phyloP scores from a whole-genome alignment of 2,888 invertebrate genomes.

The Calephelis perditalis region DNA sequence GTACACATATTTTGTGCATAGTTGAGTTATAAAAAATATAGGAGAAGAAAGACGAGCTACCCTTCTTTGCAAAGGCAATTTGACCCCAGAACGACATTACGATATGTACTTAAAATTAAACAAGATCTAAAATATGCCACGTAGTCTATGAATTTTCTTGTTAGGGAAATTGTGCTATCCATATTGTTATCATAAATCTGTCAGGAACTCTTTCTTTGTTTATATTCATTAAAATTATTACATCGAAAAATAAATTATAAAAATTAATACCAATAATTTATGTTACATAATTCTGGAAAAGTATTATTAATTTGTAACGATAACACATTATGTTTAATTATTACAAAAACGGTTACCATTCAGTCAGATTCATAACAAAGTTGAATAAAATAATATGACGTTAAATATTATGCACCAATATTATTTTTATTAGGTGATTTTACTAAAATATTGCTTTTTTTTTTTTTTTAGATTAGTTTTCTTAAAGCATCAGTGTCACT shows the following conservation, averaged over 20 bases:
- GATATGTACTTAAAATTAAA: neutral
- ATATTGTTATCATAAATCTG: slow-evolving; percentile 30
- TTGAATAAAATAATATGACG: slow-evolving; percentile 10
- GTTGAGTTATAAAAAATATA: no score
- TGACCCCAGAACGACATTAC: no score
- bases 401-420: slow-evolving; percentile 32
- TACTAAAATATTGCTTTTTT: slow-evolving; percentile 30
- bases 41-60: no score
- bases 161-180: neutral
- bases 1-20: no score
- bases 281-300: slow-evolving; percentile 7
- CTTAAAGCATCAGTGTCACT: slow-evolving; percentile 33
- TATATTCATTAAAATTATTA: slow-evolving; percentile 9
- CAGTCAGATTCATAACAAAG: slow-evolving; percentile 1
- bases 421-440: slow-evolving; percentile 28
- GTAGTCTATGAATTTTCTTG: neutral
- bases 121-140: neutral
- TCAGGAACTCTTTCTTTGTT: slow-evolving; percentile 40
- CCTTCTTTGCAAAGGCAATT: no score
- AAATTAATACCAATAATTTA: slow-evolving; percentile 10
- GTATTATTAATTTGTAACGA: slow-evolving; percentile 4
- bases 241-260: slow-evolving; percentile 9
- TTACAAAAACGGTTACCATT: slow-evolving; percentile 2
- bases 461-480: slow-evolving; percentile 41
- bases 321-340: neutral